A percentile compares a stretch with the other conserved stretches of the same genome.
Conservation (phyloP, 2,888 invertebrate genomes). For the Lasius platythorax region DNA sequence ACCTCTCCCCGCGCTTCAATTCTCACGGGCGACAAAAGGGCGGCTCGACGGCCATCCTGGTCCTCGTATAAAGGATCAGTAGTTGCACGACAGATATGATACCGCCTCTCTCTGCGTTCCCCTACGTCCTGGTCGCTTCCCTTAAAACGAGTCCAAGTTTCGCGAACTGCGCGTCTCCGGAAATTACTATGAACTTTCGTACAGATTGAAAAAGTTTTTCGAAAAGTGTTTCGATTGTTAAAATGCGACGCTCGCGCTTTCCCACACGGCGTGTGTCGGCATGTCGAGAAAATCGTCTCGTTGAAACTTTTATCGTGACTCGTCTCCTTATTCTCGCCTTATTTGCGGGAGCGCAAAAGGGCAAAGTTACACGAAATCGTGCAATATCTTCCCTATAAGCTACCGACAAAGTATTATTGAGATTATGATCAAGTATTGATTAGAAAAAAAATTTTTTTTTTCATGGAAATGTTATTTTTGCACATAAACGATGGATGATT, state of each 20-base stretch:
- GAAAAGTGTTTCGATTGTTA: conserved; percentile 44
- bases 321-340: background rate
- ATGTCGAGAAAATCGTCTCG: conserved; percentile 6
- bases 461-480: background rate
- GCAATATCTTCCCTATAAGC: background rate
- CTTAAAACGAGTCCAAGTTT: conserved; percentile 25
- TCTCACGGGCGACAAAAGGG: conserved; percentile 65
- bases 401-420: conserved; percentile 27
- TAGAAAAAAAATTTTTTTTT: conserved; percentile 2
- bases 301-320: conserved; percentile 37
- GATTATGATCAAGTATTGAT: background rate
- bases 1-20: conserved; percentile 65
- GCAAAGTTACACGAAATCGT: background rate
- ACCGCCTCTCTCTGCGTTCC: background rate
- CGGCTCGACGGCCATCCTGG: conserved; percentile 57
- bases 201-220: conserved; percentile 54
- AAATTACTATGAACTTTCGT: conserved; percentile 51
- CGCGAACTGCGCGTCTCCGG: conserved; percentile 16
- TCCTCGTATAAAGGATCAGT: conserved; percentile 61
- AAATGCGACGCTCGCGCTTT: conserved; percentile 1
- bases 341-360: background rate
- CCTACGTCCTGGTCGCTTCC: conserved; percentile 1
- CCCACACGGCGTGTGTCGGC: background rate
- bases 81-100: conserved; percentile 10
- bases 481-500: background rate